A percentile compares a stretch with the other conserved stretches of the same genome.
Conservation (phyloP, 2,888 invertebrate genomes). For the Lasioglossum vierecki region DNA sequence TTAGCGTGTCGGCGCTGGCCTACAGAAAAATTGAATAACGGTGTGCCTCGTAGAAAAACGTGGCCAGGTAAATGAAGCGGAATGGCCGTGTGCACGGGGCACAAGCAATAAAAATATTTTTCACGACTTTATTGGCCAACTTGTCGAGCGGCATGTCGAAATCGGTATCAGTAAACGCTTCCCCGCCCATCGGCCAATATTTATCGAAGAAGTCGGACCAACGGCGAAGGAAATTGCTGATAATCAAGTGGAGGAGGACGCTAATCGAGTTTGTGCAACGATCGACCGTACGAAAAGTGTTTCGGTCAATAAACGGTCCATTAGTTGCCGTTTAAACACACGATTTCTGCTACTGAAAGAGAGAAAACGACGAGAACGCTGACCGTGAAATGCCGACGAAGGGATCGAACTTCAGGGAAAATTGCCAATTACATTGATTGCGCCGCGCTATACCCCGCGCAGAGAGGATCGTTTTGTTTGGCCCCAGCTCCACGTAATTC, state of each 20-base stretch:
- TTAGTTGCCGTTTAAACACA: conserved; percentile 67
- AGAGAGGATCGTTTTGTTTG: conserved; percentile 24
- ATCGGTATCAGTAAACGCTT: not conserved
- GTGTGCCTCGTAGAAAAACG: not conserved
- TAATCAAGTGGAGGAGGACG: conserved; percentile 56
- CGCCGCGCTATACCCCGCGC: conserved; percentile 23
- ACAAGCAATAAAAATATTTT: not conserved
- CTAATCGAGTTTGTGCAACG: conserved; percentile 68
- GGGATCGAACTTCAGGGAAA: conserved; percentile 61
- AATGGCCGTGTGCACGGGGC: not conserved
- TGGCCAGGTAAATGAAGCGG: not conserved
- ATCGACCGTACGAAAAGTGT: conserved; percentile 60
- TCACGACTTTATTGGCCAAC: not conserved
- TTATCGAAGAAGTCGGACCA: conserved; percentile 30
- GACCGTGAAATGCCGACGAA: conserved; percentile 62
- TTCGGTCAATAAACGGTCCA: conserved; percentile 70
- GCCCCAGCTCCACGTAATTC: conserved; percentile 17
- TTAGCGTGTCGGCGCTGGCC: not conserved
- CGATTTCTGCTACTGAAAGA: conserved; percentile 61
- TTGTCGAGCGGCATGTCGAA: not conserved
- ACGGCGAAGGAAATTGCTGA: conserved; percentile 52
- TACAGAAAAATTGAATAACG: no score
- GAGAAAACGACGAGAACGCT: conserved; percentile 49
- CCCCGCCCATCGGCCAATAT: not conserved
- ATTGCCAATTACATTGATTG: conserved; percentile 70